A percentile compares a stretch with the other conserved stretches of the same genome.
Evolutionary conservation across 1,140 invertebrate species (phyloP).

Genomic region (Trachymyrmex cornetzi): DNA sequence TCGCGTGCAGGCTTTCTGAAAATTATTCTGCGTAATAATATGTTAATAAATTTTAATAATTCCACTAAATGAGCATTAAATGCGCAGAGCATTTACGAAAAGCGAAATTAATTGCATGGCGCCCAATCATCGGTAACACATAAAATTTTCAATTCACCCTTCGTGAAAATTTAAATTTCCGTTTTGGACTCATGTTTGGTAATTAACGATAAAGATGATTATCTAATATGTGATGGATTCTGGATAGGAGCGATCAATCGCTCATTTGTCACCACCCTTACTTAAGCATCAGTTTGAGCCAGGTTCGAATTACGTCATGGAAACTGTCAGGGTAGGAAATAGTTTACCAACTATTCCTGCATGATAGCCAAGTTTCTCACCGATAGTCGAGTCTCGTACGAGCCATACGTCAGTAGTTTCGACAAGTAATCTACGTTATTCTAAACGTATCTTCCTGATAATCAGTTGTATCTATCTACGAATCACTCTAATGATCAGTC

Average conservation of each 20-base stretch:
- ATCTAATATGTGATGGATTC: neutral
- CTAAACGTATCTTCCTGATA: conserved; percentile 21
- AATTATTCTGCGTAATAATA: conserved; percentile 44
- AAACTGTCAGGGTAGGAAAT: conserved; percentile 47
- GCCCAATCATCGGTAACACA: neutral
- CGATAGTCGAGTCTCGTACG: conserved; percentile 65
- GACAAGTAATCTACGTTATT: conserved; percentile 15
- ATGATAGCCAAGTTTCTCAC: conserved; percentile 66
- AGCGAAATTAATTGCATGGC: conserved; percentile 38
- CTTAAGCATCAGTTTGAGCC: conserved; percentile 31
- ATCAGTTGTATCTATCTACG: neutral
- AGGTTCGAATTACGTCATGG: conserved; percentile 28
- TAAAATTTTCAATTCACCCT: conserved; percentile 31
- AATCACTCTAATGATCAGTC: neutral
- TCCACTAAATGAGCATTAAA: conserved; percentile 7
- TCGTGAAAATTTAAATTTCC: neutral
- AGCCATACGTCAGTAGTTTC: conserved; percentile 50
- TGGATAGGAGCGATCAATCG: conserved; percentile 32
- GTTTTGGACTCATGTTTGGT: neutral
- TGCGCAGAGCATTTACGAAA: neutral
- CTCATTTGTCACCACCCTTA: conserved; percentile 43
- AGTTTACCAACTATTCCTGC: conserved; percentile 71
- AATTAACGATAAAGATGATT: conserved; percentile 10
- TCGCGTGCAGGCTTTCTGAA: neutral
- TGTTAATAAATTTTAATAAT: conserved; percentile 40